Conservation (phyloP, 2,888 invertebrate genomes). For the Morpho deidamia region DNA sequence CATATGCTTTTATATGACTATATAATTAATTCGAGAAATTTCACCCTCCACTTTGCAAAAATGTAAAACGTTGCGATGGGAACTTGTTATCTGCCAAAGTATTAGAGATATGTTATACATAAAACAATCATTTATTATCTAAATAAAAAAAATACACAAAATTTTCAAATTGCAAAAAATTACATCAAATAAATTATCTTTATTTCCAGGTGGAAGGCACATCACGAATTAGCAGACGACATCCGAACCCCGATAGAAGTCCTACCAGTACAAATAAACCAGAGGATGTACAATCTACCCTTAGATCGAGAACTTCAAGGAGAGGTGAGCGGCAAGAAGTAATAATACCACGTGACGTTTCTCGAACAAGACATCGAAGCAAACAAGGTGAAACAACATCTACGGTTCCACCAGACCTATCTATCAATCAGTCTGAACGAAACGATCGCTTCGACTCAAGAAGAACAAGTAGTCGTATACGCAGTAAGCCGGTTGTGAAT, state of each 20-base stretch:
- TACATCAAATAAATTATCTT: constrained; percentile 2
- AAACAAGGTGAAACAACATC: constrained; percentile 34
- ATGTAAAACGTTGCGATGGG: too few species aligned
- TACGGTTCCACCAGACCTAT: constrained; percentile 33
- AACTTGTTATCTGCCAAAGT: too few species aligned
- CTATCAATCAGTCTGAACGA: constrained; percentile 35
- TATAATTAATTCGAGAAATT: too few species aligned
- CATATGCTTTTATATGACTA: too few species aligned
- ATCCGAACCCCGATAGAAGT: constrained; percentile 40
- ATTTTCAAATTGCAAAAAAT: background rate
- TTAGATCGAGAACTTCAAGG: constrained; percentile 48
- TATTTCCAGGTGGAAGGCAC: constrained; percentile 57
- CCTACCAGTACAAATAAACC: constrained; percentile 35
- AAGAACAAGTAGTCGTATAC: constrained; percentile 53
- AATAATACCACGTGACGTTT: constrained; percentile 34
- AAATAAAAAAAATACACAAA: too few species aligned
- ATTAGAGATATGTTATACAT: too few species aligned
- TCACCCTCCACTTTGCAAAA: too few species aligned
- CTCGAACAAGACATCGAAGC: constrained; percentile 47
- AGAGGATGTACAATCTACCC: constrained; percentile 43
- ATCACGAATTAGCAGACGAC: constrained; percentile 49
- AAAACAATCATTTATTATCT: too few species aligned
- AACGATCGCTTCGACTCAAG: constrained; percentile 62
- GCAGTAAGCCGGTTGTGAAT: constrained; percentile 41
- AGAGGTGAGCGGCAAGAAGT: constrained; percentile 42